Evolutionary conservation across 2,797 vertebrate species (phyloP).

Genomic region (Babyrousa celebensis): DNA sequence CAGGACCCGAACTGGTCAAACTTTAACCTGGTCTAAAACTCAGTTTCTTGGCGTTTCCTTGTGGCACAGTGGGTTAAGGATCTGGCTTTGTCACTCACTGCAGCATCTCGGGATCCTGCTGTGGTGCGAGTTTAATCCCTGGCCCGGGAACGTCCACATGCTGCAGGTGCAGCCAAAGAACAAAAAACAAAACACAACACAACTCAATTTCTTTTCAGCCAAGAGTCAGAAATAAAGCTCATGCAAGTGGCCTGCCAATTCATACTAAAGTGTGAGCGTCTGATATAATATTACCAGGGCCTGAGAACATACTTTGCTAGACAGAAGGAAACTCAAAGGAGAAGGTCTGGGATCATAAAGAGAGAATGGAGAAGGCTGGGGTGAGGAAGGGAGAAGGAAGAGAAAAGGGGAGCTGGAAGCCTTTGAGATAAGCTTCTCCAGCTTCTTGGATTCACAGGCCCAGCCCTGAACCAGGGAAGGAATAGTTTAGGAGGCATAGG

Average conservation of each 20-base stretch:
- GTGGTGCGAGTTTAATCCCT: no score
- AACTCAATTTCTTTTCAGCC: background rate
- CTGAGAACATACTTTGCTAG: background rate
- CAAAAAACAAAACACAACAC: no score
- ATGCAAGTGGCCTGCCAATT: background rate
- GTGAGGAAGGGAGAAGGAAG: background rate
- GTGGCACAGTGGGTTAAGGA: no score
- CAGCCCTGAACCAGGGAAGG: background rate
- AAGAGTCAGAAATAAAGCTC: conserved; percentile 30
- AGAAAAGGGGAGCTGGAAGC: background rate
- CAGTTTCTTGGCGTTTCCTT: background rate
- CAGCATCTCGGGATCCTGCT: no score
- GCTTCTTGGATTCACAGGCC: background rate
- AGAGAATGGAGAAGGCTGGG: background rate
- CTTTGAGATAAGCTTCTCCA: background rate
- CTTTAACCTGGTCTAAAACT: background rate
- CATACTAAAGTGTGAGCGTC: conserved; percentile 7
- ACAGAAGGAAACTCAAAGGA: background rate
- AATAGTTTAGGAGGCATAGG: background rate
- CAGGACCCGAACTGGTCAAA: background rate
- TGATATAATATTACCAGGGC: background rate
- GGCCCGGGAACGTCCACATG: no score
- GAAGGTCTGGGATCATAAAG: background rate
- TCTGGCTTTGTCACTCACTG: no score
- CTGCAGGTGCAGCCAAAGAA: no score